A percentile compares a stretch with the other conserved stretches of the same genome.
Evolutionary conservation across 1,140 invertebrate genomes (phyloP).

Genomic region (Leguminivora glycinivorella): DNA sequence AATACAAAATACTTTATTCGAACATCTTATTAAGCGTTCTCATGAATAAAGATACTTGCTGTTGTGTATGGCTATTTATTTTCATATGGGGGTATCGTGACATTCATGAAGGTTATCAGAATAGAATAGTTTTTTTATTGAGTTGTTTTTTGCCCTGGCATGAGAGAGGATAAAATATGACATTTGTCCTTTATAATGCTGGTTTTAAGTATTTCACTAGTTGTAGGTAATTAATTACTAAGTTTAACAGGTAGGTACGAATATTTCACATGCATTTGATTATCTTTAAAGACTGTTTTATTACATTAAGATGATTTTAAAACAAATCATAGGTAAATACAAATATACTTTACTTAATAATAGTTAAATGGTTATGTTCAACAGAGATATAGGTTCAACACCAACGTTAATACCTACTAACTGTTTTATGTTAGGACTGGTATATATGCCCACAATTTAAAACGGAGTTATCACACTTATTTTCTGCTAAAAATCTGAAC

Average conservation of each 20-base stretch:
- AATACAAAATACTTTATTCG: too few species aligned
- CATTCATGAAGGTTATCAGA: background rate
- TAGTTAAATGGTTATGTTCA: background rate
- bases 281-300: background rate
- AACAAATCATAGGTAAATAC: slow-evolving; percentile 20
- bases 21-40: background rate
- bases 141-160: background rate
- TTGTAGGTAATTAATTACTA: background rate
- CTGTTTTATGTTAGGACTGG: background rate
- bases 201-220: background rate
- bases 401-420: background rate
- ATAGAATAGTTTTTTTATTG: background rate
- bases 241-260: background rate
- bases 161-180: background rate
- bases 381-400: background rate
- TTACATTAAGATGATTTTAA: slow-evolving; percentile 23
- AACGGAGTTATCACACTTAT: background rate
- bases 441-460: background rate
- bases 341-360: slow-evolving; percentile 9
- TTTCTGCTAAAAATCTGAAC: too few species aligned
- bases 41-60: background rate
- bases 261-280: slow-evolving; percentile 10
- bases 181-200: background rate
- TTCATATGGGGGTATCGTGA: background rate
- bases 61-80: background rate